Evolutionary conservation across 2,113 vertebrate genomes (phyloP), one percentile per base, ranked within the genome.

Genomic region (Pygoscelis adeliae): DNA sequence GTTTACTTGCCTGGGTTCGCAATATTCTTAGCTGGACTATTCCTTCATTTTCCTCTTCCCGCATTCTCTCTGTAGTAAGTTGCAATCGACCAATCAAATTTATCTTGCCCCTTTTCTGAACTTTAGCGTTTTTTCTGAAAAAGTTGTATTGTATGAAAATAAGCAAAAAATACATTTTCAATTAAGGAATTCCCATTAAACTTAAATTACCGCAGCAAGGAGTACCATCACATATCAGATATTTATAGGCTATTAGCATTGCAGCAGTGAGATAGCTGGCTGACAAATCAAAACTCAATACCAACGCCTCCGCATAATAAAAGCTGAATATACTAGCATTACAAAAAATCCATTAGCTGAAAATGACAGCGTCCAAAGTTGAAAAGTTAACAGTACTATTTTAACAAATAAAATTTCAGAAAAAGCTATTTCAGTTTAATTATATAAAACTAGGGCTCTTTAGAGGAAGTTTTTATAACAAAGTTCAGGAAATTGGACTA

Each of bases 21-120:
- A 99, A 98, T 99, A 99, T 99, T 98, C 99, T 98, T 95, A 99
- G 98, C 92, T 99, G 99, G 87, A 99, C 99, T 90, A 99, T 99
- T 97, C 99, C 99, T 98, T 99, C 99, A 81, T 99, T 99, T 91
- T 99, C 99, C 90, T 99, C 99, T 97, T 99, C 99, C 92, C 99
- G 98, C 99, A 99, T 99, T 95, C 99, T 98, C 97, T 99, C 99
- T 4, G 99, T 99, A 55, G 99, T 99, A 90, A 99, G 99, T 95
- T 99, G 99, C 81, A 99, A 98, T 32, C 99, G 99, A 86, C 99
- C 99, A 94, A 99, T 99, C 98, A 99, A 98, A 96, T 99, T 99
- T 83, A 99, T 99, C 98, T 99, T 99, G 81, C 99, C 99, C 82
- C 99, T 98, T 98, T 99, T 99, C 98, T 99, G 99, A 96, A 99